Evolutionary conservation across 2,797 vertebrate genomes (phyloP), one percentile per base, ranked within the genome.

Genomic region (Oreonectes daqikongensis): DNA sequence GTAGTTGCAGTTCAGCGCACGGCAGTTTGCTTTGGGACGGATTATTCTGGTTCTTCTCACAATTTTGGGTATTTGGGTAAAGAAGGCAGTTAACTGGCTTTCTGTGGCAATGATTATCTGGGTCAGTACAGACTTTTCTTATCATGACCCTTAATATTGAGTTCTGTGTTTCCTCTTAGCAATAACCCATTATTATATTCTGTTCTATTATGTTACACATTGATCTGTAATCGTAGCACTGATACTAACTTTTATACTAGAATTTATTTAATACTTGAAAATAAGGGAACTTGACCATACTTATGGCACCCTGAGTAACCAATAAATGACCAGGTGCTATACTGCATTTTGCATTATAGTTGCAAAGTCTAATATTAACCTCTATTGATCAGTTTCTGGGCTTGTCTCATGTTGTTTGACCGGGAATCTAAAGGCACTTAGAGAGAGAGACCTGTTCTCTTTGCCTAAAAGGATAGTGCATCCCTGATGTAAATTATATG

Each of bases 21-120:
- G 40, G 52, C 30, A 66, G 26, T 69, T 66, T 53, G 32, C 61
- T 66, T 26, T 8, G 52, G 2, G 38, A 63, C 5, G 3, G 53
- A 32, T 73, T 61, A 69, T 8, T 20, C 2, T 35, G 28, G 22
- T 46, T 28, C 0, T 78, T 80, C 84, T 20, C 59, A 52, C 82
- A 86, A 60, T 38, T n/a, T 50, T 40, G 61, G 48, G 75, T 52
- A 28, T 48, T 69, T 26, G 38, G 0, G 81, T 80, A 61, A 71
- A 72, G 35, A 55, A 76, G 68, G 83, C 72, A 67, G 30, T 66
- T 71, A 64, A 70, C 35, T 67, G 60, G 50, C 17, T 59, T 60
- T 50, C 32, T 72, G n/a, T 72, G 48, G 44, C 5, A 1, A 22
- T 67, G 63, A 73, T 77, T 72, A 76, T 82, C 48, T 77, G 48